A percentile compares a stretch with the other conserved stretches of the same genome.
Evolutionary conservation across 2,113 vertebrate species (phyloP).

Genomic region (Leptosomus discolor): DNA sequence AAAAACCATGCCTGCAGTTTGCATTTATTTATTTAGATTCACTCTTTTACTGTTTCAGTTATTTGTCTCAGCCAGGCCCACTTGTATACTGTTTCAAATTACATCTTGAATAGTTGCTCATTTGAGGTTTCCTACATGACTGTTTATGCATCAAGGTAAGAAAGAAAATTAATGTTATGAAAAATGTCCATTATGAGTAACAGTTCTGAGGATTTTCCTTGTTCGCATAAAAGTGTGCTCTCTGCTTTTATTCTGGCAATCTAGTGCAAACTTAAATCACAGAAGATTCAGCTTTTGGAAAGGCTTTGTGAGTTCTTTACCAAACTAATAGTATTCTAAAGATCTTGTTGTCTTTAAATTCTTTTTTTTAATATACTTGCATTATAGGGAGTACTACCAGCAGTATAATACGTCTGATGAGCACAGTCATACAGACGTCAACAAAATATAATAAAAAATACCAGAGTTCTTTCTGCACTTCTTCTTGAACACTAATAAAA

Average conservation of each 20-base stretch:
- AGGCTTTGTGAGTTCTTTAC: background rate
- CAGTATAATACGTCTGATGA: background rate
- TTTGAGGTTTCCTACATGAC: background rate
- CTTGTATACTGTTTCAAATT: background rate
- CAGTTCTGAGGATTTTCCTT: background rate
- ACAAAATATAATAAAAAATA: background rate
- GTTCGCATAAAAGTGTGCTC: background rate
- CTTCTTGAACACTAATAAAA: background rate
- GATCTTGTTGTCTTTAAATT: background rate
- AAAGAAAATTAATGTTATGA: background rate
- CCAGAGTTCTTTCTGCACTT: background rate
- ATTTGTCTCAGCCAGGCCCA: background rate
- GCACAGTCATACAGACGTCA: rapidly evolving
- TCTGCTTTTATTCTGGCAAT: background rate
- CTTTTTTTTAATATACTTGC: background rate
- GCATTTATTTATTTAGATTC: background rate
- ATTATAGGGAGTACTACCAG: background rate
- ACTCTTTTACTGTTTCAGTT: background rate
- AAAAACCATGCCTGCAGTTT: background rate
- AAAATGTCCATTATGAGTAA: background rate
- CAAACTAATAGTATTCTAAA: background rate
- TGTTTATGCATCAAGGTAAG: background rate
- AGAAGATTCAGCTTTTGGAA: background rate
- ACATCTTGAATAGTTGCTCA: background rate
- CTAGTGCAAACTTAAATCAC: background rate